A percentile compares a stretch with the other conserved stretches of the same genome.
Evolutionary conservation across 2,797 vertebrate genomes (phyloP).

Genomic region (Manis crassicaudata): DNA sequence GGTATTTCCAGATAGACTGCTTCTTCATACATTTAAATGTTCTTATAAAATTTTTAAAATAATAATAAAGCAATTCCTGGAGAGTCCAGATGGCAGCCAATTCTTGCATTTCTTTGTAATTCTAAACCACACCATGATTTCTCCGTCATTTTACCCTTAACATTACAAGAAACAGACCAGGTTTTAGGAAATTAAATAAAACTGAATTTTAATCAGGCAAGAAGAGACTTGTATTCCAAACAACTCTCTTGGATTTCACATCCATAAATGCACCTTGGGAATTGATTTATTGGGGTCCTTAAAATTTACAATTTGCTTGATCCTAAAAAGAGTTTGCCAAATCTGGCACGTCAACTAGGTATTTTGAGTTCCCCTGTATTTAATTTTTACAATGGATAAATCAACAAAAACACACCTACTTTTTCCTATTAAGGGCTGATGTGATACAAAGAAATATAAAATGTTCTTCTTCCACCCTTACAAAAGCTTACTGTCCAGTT

Average conservation of each 20-base stretch:
- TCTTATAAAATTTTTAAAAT: constrained; percentile 6
- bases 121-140: constrained; percentile 43
- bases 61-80: constrained; percentile 44
- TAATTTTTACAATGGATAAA: constrained; percentile 61
- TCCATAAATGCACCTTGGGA: constrained; percentile 21
- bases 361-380: constrained; percentile 53
- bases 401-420: constrained; percentile 67
- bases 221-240: constrained; percentile 39
- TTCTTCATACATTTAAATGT: constrained; percentile 11
- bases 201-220: constrained; percentile 46
- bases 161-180: constrained; percentile 14
- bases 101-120: constrained; percentile 49
- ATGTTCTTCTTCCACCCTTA: constrained; percentile 60
- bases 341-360: constrained; percentile 3
- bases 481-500: constrained; percentile 23
- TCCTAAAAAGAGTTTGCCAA: constrained; percentile 56
- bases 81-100: neutral
- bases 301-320: constrained; percentile 68
- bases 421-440: constrained; percentile 60
- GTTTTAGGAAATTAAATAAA: constrained; percentile 63
- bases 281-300: constrained; percentile 25
- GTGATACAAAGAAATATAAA: constrained; percentile 60
- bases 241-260: constrained; percentile 34
- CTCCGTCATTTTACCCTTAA: constrained; percentile 41
- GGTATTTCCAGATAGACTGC: neutral